These are phyloP conservation scores for Metopia argyrocephala DNA, from an alignment of 2,888 invertebrate genomes.

Conservation along the genomic window DNA sequence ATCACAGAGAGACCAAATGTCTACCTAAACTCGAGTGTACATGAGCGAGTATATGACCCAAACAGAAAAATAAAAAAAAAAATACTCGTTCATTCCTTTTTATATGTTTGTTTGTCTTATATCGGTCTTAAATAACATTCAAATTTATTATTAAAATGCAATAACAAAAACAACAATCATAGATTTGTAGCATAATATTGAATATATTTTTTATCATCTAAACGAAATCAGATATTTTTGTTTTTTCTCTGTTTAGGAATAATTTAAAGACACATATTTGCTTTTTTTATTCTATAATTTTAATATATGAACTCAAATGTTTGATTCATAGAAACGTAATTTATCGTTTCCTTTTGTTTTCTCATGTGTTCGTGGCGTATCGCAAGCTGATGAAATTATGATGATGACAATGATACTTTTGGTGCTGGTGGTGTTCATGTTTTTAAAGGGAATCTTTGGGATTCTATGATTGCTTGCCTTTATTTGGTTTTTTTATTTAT, in stretches of 20 bases:
- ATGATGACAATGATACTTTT: conserved; percentile 21
- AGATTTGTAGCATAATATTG: conserved; percentile 42
- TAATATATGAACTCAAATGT: conserved; percentile 34
- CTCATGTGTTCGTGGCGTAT: conserved; percentile 41
- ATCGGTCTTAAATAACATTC: conserved; percentile 47
- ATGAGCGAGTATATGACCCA: conserved; percentile 1
- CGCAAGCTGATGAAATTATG: background rate
- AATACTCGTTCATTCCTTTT: background rate
- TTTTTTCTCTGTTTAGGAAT: conserved; percentile 25
- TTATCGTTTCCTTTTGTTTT: conserved; percentile 76
- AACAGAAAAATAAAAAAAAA: background rate
- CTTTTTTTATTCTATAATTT: conserved; percentile 25
- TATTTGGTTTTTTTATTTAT: conserved; percentile 55
- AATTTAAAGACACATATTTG: conserved; percentile 41
- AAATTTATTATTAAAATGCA: conserved; percentile 49
- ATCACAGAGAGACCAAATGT: conserved; percentile 69
- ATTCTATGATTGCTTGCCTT: conserved; percentile 25
- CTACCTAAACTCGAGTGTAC: conserved; percentile 65
- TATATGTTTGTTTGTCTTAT: background rate
- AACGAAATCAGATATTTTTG: conserved; percentile 75
- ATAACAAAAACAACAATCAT: conserved; percentile 26
- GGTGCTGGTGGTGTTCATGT: background rate
- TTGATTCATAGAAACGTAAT: conserved; percentile 76
- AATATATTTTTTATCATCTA: conserved; percentile 75
- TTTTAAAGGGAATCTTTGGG: conserved; percentile 31